A percentile compares a stretch with the other conserved stretches of the same genome.
Evolutionary conservation across 2,888 invertebrate genomes (phyloP).

Genomic region (Cerastoderma edule): DNA sequence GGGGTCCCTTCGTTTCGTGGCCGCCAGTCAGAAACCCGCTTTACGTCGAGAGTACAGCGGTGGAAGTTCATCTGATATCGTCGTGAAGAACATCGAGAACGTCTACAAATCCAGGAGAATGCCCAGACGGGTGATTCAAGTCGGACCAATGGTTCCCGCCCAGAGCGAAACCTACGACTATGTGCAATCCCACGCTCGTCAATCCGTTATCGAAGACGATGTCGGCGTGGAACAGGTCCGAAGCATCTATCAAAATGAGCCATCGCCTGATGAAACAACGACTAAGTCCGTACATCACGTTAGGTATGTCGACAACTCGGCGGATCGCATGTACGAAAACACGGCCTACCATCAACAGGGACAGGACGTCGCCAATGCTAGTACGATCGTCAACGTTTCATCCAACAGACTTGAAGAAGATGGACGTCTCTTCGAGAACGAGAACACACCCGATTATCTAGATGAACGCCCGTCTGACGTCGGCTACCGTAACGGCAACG

Average conservation of each 20-base stretch:
- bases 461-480: not conserved
- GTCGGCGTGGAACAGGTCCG: not conserved
- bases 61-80: conserved; percentile 24
- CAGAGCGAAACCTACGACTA: conserved; percentile 15
- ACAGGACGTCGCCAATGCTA: conserved; percentile 14
- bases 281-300: not conserved
- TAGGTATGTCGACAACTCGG: not conserved
- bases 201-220: conserved; percentile 1
- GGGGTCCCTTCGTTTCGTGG: not conserved
- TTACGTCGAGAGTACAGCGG: not conserved
- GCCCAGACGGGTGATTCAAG: not conserved
- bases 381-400: conserved; percentile 37
- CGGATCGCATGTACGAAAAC: conserved; percentile 5
- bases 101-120: conserved; percentile 40
- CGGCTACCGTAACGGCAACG: not conserved
- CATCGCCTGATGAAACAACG: not conserved
- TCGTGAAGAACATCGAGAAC: conserved; percentile 52
- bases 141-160: conserved; percentile 1
- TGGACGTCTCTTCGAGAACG: not conserved
- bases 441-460: not conserved
- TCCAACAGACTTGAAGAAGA: conserved; percentile 24
- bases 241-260: not conserved
- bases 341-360: not conserved
- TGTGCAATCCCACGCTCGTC: not conserved
- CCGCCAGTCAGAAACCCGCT: not conserved